phyloP scores from a whole-genome alignment of 2,888 invertebrate species.

The Machimus rusticus region DNA sequence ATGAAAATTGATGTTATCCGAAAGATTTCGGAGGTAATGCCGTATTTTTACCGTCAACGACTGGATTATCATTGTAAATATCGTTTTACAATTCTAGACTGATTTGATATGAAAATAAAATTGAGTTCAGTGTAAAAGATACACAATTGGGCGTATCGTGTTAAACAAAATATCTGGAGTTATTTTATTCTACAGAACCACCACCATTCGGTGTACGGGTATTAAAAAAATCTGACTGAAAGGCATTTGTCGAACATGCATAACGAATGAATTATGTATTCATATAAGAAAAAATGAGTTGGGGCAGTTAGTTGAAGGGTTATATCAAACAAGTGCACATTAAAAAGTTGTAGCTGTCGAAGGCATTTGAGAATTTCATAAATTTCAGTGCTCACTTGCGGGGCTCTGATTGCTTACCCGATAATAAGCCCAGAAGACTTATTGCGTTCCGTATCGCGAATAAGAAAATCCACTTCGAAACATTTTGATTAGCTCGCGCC shows the following conservation, averaged over 20 bases:
- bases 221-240: neutral
- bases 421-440: neutral
- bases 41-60: no score
- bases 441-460: neutral
- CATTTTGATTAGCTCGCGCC: neutral
- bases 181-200: neutral
- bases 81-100: no score
- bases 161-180: no score
- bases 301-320: neutral
- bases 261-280: neutral
- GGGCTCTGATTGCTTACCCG: neutral
- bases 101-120: no score
- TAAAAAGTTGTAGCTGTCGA: neutral
- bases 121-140: no score
- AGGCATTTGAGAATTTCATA: neutral
- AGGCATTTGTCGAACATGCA: neutral
- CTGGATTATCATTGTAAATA: no score
- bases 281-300: neutral
- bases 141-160: no score
- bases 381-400: neutral
- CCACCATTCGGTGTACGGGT: neutral
- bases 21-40: no score
- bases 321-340: neutral
- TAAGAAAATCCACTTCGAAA: neutral
- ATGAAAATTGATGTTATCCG: no score